Conservation (phyloP, 2,888 invertebrate genomes). For the Paralinhomoeus sp. region DNA sequence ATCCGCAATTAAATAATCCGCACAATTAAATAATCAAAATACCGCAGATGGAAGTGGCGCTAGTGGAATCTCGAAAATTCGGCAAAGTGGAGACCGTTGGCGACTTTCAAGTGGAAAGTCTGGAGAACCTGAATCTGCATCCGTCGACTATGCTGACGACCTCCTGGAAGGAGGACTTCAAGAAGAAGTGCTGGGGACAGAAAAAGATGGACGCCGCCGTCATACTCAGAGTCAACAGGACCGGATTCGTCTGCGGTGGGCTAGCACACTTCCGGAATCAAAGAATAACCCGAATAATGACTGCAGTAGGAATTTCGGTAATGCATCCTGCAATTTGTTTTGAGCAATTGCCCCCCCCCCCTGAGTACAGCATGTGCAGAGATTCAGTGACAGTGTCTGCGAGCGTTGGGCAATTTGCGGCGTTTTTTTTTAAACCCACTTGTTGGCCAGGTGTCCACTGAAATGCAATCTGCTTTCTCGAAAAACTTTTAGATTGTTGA, state of each 20-base stretch:
- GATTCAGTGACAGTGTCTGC: too few relatives aligned
- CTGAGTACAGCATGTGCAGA: too few relatives aligned
- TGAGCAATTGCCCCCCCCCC: too few relatives aligned
- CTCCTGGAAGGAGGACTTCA: not conserved
- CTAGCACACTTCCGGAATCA: not conserved
- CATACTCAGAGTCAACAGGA: not conserved
- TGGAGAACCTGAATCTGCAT: constrained; percentile 6
- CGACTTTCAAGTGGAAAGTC: not conserved
- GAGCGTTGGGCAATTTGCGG: not conserved
- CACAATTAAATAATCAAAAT: too few relatives aligned
- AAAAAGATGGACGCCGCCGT: not conserved
- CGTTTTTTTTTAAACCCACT: not conserved
- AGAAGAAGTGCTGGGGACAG: not conserved
- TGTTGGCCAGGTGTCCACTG: not conserved
- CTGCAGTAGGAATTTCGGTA: too few relatives aligned
- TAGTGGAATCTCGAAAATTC: too few relatives aligned
- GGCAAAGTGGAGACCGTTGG: too few relatives aligned
- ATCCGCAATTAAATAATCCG: too few relatives aligned
- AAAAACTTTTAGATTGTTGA: not conserved
- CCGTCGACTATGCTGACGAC: constrained; percentile 1
- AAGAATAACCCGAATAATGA: too few relatives aligned
- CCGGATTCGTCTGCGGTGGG: constrained; percentile 3
- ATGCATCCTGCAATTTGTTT: too few relatives aligned
- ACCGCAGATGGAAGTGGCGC: too few relatives aligned
- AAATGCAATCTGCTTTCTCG: not conserved